Evolutionary conservation across 2,888 invertebrate genomes (phyloP), one percentile per base, ranked within the genome.

Genomic region (Spodoptera exigua): DNA sequence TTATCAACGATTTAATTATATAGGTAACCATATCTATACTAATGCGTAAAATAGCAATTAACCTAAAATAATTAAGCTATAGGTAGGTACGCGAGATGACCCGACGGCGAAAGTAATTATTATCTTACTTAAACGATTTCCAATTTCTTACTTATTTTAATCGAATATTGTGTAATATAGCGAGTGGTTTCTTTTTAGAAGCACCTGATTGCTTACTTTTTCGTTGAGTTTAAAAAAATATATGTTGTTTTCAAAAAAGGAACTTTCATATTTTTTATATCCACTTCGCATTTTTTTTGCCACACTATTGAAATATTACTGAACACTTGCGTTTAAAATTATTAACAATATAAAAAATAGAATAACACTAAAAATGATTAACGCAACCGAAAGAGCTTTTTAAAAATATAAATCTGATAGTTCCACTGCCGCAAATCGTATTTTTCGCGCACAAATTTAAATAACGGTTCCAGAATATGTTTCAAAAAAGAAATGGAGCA

Each of bases 81-180:
- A n/a, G n/a, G n/a, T n/a, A n/a, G n/a, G n/a, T 35, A 59, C 52
- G 47, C 55, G 57, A 55, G 47, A 46, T 43, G 61, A 56, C 32
- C 76, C 76, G 76, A 76, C 76, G 76, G 76, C 66, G 76, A 76
- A 74, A 74, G 75, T 76, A 52, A 53, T 41, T 21, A 45, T 35
- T 37, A 66, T 45, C 35, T 53, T 16, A 36, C 18, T 49, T 48
- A 1, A 48, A 53, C 27, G 5, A 36, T 58, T 61, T 47, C 10
- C 21, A 45, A 44, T 39, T 58, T 39, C 13, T 48, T 13, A n/a
- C 21, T 2, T 16, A 48, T 44, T 43, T 27, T 7, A 7, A 17
- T 45, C n/a, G 41, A 18, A 5, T 27, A 9, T 27, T 9, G 27
- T 27, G 27, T 27, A 27, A 27, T 7, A 27, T 9, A 27, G 27